phyloP scores from a whole-genome alignment of 2,797 vertebrate genomes.

The Gymnothorax javanicus region DNA sequence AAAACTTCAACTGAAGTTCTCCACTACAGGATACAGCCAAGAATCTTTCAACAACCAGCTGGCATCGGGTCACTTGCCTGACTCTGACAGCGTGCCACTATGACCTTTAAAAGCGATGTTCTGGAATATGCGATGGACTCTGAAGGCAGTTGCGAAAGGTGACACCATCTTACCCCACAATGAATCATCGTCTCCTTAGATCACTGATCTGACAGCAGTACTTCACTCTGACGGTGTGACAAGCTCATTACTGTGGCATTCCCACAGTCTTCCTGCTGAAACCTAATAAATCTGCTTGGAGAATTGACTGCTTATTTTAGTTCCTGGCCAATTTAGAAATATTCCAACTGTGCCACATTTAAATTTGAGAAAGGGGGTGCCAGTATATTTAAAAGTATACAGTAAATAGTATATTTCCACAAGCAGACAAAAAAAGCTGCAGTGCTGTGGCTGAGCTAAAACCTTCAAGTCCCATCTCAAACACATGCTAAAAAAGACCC shows the following conservation, averaged over 20 bases:
- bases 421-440: background rate
- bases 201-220: background rate
- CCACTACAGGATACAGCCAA: background rate
- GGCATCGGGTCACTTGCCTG: background rate
- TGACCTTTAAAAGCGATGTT: constrained; percentile 25
- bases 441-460: background rate
- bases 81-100: constrained; percentile 16
- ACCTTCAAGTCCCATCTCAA: background rate
- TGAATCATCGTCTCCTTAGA: constrained; percentile 12
- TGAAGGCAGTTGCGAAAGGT: constrained; percentile 23
- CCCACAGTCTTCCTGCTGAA: background rate
- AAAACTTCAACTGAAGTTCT: background rate
- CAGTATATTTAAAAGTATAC: no score
- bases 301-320: constrained; percentile 9
- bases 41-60: background rate
- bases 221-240: background rate
- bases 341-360: constrained; percentile 7
- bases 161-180: background rate
- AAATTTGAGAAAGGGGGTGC: background rate
- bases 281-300: background rate
- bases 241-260: background rate
- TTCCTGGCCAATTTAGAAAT: background rate
- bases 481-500: background rate
- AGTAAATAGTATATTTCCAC: background rate
- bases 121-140: constrained; percentile 16